Base-by-base conservation (phyloP, 2,113 vertebrate species). In the Paracanthobrama guichenoti region DNA sequence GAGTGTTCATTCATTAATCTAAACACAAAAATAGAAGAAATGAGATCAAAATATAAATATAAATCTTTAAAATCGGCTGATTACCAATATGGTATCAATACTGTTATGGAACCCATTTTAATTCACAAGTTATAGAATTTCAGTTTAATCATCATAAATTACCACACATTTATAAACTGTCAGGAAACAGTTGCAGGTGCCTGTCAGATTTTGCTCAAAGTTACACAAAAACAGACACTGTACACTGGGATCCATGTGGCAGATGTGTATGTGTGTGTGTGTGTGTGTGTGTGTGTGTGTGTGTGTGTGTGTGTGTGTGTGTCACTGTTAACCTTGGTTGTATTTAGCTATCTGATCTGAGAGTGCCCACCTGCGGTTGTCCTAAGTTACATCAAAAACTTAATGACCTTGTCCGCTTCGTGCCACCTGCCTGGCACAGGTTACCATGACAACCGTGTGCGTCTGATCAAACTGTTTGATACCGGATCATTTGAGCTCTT, bases 341-440 rank as follows among this genome's bases (percentile, higher is more conserved):
- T 44, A 60, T 74, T 62, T 31, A 44, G 31, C 62, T 84, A 81
- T 74, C 71, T 81, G 77, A 85, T 80, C 76, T 42, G 31, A 64
- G 39, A 55, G 28, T 81, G 79, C 79, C 64, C 79, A 81, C 64
- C 79, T 81, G 79, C 79, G 64, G 59, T 80, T 80, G 78, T 80
- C 78, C 78, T 31, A 80, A 80, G 78, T 67, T 64, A 80, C 78
- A 80, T 48, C 42, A 28, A 80, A 67, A 39, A 66, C 75, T 84
- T 84, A 84, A 84, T 72, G 64, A 24, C 79, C 79, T 72, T 73
- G 67, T 79, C 24, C 14, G 53, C 64, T 57, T 26, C 6, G 9
- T 85, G 77, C 84, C 84, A 85, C 84, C 84, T 85, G 84, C 84
- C 67, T 81, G 84, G 84, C 77, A 80, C 67, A 7, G 31, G 67